Percentiles rank a stretch among this genome's conserved stretches.
Conservation (phyloP, 2,113 vertebrate species). For the Vireo altiloquus region DNA sequence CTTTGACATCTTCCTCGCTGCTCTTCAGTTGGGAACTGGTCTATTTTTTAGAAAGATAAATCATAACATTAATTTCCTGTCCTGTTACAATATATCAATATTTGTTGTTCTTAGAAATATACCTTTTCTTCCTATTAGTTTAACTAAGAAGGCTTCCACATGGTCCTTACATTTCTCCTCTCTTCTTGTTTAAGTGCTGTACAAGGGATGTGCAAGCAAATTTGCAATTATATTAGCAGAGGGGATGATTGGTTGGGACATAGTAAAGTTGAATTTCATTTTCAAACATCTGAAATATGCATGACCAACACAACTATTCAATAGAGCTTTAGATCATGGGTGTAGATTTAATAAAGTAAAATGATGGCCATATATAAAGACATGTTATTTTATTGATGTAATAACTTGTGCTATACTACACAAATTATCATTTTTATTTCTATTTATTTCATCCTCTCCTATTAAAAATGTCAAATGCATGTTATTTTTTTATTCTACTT, state of each 20-base stretch:
- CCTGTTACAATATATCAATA: neutral
- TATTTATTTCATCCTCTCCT: neutral
- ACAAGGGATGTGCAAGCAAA: neutral
- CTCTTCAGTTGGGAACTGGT: neutral
- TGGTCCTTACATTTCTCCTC: neutral
- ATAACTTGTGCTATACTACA: neutral
- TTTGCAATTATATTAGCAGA: neutral
- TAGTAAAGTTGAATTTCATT: neutral
- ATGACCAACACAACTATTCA: neutral
- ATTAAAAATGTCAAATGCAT: neutral
- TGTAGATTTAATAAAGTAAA: constrained; percentile 34
- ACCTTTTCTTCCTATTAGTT: neutral
- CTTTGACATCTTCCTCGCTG: neutral
- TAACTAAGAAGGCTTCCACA: neutral
- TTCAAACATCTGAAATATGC: constrained; percentile 23
- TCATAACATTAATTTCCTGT: neutral
- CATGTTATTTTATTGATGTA: neutral
- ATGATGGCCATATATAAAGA: constrained; percentile 1
- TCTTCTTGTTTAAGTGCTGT: neutral
- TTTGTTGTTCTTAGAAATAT: neutral
- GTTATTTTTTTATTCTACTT: neutral
- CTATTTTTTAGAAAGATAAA: neutral
- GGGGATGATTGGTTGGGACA: neutral
- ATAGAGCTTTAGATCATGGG: neutral
- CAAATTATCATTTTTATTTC: constrained; percentile 25